Percentiles rank a stretch among this genome's conserved stretches.
Conservation (phyloP, 2,113 vertebrate species). For the Rhabdornis inornatus region DNA sequence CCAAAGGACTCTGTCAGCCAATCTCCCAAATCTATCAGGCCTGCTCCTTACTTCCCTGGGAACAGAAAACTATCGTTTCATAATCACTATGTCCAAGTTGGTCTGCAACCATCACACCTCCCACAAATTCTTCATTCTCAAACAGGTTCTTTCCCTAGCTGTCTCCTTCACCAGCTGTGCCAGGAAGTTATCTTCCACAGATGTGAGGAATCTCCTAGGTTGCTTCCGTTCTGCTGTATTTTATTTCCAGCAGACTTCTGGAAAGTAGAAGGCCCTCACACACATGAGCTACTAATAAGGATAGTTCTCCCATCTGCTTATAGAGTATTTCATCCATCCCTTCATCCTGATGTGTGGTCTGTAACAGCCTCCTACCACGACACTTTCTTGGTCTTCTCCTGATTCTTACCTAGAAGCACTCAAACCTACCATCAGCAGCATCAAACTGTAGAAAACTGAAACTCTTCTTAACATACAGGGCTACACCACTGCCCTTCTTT, state of each 20-base stretch:
- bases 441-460: neutral
- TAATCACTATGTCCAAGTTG: neutral
- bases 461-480: neutral
- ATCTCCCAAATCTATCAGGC: neutral
- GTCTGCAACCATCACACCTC: neutral
- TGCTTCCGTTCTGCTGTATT: neutral
- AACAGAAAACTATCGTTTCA: neutral
- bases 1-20: neutral
- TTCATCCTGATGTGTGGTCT: neutral
- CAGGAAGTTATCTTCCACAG: neutral
- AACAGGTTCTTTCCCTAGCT: neutral
- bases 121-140: neutral
- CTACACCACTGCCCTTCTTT: neutral
- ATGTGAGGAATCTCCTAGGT: neutral
- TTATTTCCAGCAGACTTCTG: neutral
- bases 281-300: neutral
- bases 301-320: neutral
- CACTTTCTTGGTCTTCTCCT: neutral
- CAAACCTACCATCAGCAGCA: neutral
- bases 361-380: neutral
- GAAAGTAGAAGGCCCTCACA: neutral
- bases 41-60: accelerated
- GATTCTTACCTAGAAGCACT: neutral
- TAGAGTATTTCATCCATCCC: neutral
- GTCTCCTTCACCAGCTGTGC: neutral